A percentile compares a stretch with the other conserved stretches of the same genome.
These are phyloP conservation scores for Cynopterus sphinx DNA, from an alignment of 2,797 vertebrate genomes.

Conservation along the genomic window DNA sequence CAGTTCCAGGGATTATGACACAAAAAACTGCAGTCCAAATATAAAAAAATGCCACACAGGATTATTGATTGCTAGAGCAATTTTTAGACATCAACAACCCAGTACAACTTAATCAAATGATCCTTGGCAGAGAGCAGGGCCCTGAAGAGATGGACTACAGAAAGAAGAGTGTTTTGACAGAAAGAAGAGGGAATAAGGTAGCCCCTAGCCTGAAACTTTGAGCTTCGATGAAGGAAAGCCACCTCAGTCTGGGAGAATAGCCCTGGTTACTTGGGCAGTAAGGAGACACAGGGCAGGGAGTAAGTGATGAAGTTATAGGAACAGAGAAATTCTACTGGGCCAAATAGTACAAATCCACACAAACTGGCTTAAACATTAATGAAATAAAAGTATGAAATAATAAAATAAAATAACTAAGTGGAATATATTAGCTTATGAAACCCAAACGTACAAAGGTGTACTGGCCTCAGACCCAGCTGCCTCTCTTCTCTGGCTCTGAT, in stretches of 20 bases:
- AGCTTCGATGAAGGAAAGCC: neutral
- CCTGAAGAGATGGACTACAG: neutral
- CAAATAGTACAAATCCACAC: neutral
- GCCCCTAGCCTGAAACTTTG: neutral
- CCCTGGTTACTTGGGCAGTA: neutral
- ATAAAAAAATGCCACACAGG: neutral
- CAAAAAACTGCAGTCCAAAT: neutral
- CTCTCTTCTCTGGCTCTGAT: neutral
- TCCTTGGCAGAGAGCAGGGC: neutral
- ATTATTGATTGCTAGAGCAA: neutral
- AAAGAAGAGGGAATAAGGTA: neutral
- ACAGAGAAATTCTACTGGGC: neutral
- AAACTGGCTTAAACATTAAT: slow-evolving; percentile 14
- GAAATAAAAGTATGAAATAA: slow-evolving; percentile 10
- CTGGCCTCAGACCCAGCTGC: neutral
- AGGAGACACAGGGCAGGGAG: neutral
- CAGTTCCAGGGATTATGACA: neutral
- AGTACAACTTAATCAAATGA: neutral
- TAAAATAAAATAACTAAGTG: neutral
- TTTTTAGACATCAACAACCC: neutral
- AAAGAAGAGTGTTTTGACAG: neutral
- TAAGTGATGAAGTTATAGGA: neutral
- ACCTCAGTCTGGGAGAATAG: neutral
- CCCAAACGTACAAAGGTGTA: neutral
- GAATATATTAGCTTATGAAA: slow-evolving; percentile 28